Conservation (phyloP, 2,113 vertebrate species). For the Anguilla rostrata region DNA sequence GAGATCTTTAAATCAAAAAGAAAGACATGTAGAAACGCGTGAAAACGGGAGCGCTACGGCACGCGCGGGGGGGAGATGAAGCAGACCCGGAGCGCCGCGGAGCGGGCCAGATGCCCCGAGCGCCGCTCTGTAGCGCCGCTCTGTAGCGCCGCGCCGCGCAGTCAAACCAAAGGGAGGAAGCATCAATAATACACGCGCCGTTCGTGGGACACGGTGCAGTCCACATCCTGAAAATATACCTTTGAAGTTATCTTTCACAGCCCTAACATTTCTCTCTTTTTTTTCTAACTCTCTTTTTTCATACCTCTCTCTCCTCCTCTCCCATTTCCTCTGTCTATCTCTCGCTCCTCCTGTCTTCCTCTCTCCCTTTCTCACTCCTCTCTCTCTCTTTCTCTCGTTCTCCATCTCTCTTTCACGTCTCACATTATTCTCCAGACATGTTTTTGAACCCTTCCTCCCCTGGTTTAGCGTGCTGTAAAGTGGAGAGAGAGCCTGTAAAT, state of each 20-base stretch:
- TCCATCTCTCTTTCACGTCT: background rate
- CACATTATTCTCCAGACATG: background rate
- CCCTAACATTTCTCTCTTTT: background rate
- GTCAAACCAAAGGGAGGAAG: background rate
- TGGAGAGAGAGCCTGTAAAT: background rate
- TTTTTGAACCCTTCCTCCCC: background rate
- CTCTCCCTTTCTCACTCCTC: background rate
- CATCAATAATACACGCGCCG: background rate
- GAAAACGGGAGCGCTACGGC: background rate
- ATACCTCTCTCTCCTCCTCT: background rate
- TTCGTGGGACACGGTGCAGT: background rate
- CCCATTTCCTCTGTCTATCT: background rate
- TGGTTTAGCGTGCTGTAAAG: background rate
- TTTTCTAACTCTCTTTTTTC: background rate
- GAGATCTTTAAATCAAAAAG: background rate
- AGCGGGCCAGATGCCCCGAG: background rate
- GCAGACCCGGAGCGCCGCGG: background rate
- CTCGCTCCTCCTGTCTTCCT: background rate
- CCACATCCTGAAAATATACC: background rate
- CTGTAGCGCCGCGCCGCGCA: background rate
- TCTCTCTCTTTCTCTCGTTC: background rate
- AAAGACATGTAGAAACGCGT: background rate
- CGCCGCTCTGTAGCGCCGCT: too few relatives aligned
- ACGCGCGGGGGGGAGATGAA: background rate
- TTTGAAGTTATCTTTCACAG: background rate